These are phyloP conservation scores for Dryobotodes eremita DNA, from an alignment of 2,888 invertebrate species.

Conservation along the genomic window DNA sequence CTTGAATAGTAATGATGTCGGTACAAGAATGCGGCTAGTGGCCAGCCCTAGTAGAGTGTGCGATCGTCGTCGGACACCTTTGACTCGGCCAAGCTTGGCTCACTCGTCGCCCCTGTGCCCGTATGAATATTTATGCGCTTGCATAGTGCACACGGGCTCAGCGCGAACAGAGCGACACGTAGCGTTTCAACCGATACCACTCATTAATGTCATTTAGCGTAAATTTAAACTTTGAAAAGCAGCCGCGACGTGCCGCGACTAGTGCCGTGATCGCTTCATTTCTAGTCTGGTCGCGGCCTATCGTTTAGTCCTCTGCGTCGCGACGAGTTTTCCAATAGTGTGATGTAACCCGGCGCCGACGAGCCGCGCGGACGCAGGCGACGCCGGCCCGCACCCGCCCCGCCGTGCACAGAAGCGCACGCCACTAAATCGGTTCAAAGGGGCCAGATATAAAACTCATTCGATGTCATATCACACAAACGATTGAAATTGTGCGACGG, in stretches of 20 bases:
- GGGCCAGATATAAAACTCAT: constrained; percentile 68
- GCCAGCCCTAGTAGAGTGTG: constrained; percentile 71
- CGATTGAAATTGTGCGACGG: constrained; percentile 62
- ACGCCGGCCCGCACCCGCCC: constrained; percentile 78
- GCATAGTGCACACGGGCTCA: constrained; percentile 73
- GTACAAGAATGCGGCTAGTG: constrained; percentile 52
- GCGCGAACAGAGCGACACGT: constrained; percentile 72
- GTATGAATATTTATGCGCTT: constrained; percentile 84
- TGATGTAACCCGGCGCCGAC: constrained; percentile 88
- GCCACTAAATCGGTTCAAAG: constrained; percentile 66
- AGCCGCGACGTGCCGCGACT: constrained; percentile 82
- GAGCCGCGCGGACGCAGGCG: constrained; percentile 72
- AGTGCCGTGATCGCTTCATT: constrained; percentile 74
- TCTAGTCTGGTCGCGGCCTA: constrained; percentile 80
- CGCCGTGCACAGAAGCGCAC: constrained; percentile 68
- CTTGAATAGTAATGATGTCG: constrained; percentile 34
- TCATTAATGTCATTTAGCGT: constrained; percentile 86
- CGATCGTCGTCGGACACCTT: constrained; percentile 79
- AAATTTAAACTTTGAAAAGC: constrained; percentile 87
- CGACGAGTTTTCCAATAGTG: constrained; percentile 85
- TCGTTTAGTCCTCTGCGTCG: constrained; percentile 79
- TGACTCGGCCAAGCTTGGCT: constrained; percentile 79
- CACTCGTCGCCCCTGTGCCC: constrained; percentile 77
- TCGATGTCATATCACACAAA: constrained; percentile 68
- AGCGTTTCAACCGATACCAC: constrained; percentile 78